Base-by-base conservation (phyloP, 2,888 invertebrate species). In the Caenorhabditis afra region DNA sequence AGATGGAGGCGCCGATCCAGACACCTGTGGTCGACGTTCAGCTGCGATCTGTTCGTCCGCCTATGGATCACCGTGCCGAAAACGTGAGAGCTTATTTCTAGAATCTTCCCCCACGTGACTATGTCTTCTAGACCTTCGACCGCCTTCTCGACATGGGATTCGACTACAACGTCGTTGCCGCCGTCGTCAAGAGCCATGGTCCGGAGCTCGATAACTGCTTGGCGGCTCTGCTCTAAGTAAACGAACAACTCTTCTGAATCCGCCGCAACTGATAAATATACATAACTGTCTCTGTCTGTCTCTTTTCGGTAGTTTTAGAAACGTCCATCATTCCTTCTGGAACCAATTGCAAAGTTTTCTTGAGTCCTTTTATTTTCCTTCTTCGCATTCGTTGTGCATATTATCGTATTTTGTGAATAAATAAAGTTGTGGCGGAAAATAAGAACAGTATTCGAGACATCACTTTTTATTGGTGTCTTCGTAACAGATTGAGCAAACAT, bases 121-220 rank as follows among this genome's bases (percentile, higher is more conserved):
- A 29, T 29, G 3, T 29, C 22, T 68, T 61, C 53, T 53, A 70
- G 70, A 70, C 70, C 5, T 71, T 71, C 50, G 64, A 71, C 16
- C 71, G 57, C 41, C 71, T 71, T 12, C 62, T 71, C 16, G 71
- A 71, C 16, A 71, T 71, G 71, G 71, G 71, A 71, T 71, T 71
- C 57, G 62, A 62, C 53, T 71, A 71, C 71, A 64, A 71, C 35
- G 71, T 64, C 41, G 61, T 57, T 23, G 71, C 57, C 39, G 23
- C 39, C 10, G 57, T 57, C 23, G 35, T 71, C 55, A 64, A 53
- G 39, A n/a, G 16, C 4, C n/a, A 64, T 20, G 71, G 71, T 16
- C 53, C 62, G 16, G 39, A 53, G 16, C 47, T 71, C 18, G 45
- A 55, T 11, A 49, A 61, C 2, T 71, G 71, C 22, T 55, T 71